Conservation (phyloP, 2,797 vertebrate genomes). For the Thaleichthys pacificus region DNA sequence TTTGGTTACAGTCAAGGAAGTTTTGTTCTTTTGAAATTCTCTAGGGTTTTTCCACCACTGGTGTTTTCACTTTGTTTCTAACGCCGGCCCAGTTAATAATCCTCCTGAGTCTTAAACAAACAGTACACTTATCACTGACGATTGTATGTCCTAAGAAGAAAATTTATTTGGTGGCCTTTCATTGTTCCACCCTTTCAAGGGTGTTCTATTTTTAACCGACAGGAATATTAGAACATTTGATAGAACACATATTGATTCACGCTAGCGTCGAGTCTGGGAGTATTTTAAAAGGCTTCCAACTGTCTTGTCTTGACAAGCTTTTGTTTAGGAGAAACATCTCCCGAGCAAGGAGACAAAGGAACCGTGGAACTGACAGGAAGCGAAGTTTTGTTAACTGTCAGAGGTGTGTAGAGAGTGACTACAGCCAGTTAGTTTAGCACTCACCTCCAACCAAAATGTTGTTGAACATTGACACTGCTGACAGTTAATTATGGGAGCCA, state of each 20-base stretch:
- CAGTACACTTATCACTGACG: neutral
- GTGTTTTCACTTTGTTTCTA: no score
- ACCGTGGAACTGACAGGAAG: conserved; percentile 36
- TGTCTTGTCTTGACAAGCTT: conserved; percentile 36
- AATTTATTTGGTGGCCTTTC: neutral
- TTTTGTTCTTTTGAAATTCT: no score
- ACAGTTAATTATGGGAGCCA: conserved; percentile 78
- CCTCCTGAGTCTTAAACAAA: conserved; percentile 1
- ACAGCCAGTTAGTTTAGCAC: conserved; percentile 66
- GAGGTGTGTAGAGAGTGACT: conserved; percentile 59
- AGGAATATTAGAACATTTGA: conserved; percentile 46
- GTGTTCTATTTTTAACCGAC: conserved; percentile 41
- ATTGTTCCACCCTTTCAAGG: neutral
- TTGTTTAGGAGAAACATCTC: conserved; percentile 48
- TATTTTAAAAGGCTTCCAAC: conserved; percentile 19
- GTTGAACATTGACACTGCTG: conserved; percentile 66
- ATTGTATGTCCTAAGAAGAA: neutral
- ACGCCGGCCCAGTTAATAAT: neutral
- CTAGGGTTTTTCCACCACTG: no score
- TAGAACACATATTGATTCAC: conserved; percentile 27
- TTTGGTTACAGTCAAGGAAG: conserved; percentile 6
- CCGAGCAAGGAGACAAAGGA: conserved; percentile 45
- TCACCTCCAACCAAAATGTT: conserved; percentile 67
- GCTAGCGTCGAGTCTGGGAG: conserved; percentile 39
- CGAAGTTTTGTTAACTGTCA: conserved; percentile 64